These are phyloP conservation scores for Australoheros facetus DNA, from an alignment of 2,797 vertebrate genomes.

Conservation along the genomic window DNA sequence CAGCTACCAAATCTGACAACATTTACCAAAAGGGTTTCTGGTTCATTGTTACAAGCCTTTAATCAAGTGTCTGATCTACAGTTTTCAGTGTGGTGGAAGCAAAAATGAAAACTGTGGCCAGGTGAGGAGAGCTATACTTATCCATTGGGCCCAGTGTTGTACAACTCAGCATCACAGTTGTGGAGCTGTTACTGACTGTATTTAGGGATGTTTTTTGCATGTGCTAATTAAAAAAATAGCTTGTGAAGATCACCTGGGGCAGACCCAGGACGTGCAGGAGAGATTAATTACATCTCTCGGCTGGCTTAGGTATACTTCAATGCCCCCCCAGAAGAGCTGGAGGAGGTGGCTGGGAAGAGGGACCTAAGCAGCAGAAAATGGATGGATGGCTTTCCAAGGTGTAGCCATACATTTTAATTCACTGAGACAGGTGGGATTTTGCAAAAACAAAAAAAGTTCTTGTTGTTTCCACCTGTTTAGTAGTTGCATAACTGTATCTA, in stretches of 20 bases:
- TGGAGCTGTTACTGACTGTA: no score
- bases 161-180: no score
- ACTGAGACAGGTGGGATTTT: neutral
- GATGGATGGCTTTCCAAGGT: no score
- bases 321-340: no score
- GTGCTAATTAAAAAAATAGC: no score
- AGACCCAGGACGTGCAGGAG: no score
- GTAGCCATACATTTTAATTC: neutral
- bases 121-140: neutral
- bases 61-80: neutral
- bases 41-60: neutral
- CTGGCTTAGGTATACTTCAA: no score
- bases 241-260: no score
- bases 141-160: neutral
- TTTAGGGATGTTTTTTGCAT: no score
- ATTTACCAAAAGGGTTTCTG: neutral
- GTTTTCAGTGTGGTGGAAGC: conserved; percentile 6
- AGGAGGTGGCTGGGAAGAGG: no score
- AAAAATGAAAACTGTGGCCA: conserved; percentile 3
- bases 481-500: conserved; percentile 66
- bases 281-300: no score
- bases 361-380: no score
- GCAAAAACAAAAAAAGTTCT: neutral
- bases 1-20: neutral
- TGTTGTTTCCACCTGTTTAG: conserved; percentile 12